Evolutionary conservation across 2,888 invertebrate genomes (phyloP).

Genomic region (Nipponacmea schrenckii): DNA sequence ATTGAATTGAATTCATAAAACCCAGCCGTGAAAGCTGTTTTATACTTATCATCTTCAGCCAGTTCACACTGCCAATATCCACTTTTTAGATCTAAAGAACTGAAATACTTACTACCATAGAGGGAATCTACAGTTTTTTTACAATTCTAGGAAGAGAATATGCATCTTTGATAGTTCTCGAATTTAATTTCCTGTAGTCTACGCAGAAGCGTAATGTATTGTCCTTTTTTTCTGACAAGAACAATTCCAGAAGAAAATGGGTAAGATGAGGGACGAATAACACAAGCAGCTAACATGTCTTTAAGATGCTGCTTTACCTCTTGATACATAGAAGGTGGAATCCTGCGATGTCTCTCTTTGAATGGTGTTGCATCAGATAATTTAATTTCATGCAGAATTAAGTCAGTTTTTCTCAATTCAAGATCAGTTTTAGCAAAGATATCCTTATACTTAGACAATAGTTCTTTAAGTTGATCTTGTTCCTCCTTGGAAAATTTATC

Average conservation of each 20-base stretch:
- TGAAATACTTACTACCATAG: conserved; percentile 23
- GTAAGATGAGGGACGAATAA: too few relatives aligned
- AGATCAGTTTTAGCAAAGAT: conserved; percentile 22
- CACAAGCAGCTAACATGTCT: conserved; percentile 29
- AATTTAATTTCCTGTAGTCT: conserved; percentile 32
- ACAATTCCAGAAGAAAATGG: conserved; percentile 34
- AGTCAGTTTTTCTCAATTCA: conserved; percentile 27
- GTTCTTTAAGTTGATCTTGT: not conserved
- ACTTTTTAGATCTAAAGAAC: conserved; percentile 28
- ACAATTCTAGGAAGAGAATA: conserved; percentile 31
- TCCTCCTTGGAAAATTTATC: conserved; percentile 8
- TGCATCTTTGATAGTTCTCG: conserved; percentile 24
- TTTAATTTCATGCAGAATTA: conserved; percentile 31
- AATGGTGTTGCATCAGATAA: conserved; percentile 28
- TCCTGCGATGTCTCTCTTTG: conserved; percentile 23
- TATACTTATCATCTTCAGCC: conserved; percentile 27
- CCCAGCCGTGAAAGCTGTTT: conserved; percentile 33
- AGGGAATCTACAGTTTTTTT: conserved; percentile 31
- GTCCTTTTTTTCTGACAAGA: conserved; percentile 29
- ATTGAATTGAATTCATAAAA: conserved; percentile 26
- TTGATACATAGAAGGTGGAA: conserved; percentile 19
- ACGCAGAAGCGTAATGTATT: conserved; percentile 33
- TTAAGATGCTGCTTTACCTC: conserved; percentile 31
- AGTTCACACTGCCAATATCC: conserved; percentile 29
- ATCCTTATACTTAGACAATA: conserved; percentile 5